Evolutionary conservation across 2,888 invertebrate species (phyloP).

Genomic region (Sminthurides aquaticus): DNA sequence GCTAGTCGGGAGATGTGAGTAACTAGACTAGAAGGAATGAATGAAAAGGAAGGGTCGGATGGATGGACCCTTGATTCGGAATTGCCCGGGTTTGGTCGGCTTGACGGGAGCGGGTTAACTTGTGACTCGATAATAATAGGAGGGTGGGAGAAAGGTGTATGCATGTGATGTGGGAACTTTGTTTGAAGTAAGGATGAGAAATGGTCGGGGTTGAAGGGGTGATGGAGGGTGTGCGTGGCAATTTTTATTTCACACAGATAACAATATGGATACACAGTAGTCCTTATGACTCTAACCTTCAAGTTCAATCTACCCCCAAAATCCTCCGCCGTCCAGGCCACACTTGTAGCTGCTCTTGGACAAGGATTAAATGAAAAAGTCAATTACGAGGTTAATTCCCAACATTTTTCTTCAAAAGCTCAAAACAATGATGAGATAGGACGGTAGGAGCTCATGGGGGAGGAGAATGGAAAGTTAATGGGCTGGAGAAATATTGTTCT

Average conservation of each 20-base stretch:
- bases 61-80: background rate
- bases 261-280: background rate
- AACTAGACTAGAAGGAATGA: too few species aligned
- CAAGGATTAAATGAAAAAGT: constrained; percentile 25
- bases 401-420: constrained; percentile 33
- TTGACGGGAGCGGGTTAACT: background rate
- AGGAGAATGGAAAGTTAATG: constrained; percentile 31
- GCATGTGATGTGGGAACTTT: background rate
- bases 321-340: background rate
- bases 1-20: too few species aligned
- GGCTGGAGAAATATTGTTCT: constrained; percentile 32
- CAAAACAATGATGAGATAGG: background rate
- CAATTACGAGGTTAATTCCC: constrained; percentile 37
- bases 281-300: background rate
- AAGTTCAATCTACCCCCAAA: background rate
- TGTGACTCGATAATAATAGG: background rate
- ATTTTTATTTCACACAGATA: constrained; percentile 35
- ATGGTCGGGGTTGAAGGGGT: constrained; percentile 5
- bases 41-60: background rate
- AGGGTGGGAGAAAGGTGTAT: background rate
- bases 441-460: too few species aligned
- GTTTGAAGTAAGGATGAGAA: background rate
- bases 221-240: constrained; percentile 17
- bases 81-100: too few species aligned
- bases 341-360: constrained; percentile 5